Evolutionary conservation across 1,140 invertebrate genomes (phyloP), one percentile per base, ranked within the genome.

Genomic region (Leptinotarsa defecta): DNA sequence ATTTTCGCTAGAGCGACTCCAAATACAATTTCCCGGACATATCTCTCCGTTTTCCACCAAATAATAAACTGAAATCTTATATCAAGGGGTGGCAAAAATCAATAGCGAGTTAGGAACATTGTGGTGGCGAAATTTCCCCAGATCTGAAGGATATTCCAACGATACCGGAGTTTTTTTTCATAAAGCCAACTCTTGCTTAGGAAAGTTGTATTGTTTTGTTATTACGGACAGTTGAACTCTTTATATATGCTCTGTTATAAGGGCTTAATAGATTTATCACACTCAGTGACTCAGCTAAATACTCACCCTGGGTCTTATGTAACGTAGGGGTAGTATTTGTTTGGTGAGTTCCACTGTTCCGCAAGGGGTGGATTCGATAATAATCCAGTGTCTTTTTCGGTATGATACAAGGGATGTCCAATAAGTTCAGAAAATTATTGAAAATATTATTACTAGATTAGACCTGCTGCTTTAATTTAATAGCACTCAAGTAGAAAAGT

Each of bases 41-140:
- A 76, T 73, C 76, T 73, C 20, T 68, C 43, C 64, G 20, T 43
- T 67, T 74, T 70, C 52, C 49, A 71, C 67, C 48, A 61, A 70
- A 65, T 68, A 74, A 68, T 64, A 69, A 34, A 74, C 68, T 64
- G 70, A 73, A 73, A 71, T 72, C 67, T 20, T 49, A 68, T 22
- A 52, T 34, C 20, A 74, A 17, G 73, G 78, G 78, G 78, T 79
- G 78, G 78, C 73, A 67, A 73, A 79, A 79, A 79, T 79, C 78
- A 79, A 79, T 79, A 79, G 77, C 75, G 68, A 77, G 74, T 63
- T 77, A 52, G 61, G 73, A 75, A 77, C 69, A 71, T 48, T 63
- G 19, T 5, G 20, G 20, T 15, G 61, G 49, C 19, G 74, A 79
- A 79, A 77, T 73, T 77, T 77, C 78, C 78, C 78, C 75, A 79